phyloP scores from a whole-genome alignment of 2,113 vertebrate genomes.

The Pterocles orientalis region DNA sequence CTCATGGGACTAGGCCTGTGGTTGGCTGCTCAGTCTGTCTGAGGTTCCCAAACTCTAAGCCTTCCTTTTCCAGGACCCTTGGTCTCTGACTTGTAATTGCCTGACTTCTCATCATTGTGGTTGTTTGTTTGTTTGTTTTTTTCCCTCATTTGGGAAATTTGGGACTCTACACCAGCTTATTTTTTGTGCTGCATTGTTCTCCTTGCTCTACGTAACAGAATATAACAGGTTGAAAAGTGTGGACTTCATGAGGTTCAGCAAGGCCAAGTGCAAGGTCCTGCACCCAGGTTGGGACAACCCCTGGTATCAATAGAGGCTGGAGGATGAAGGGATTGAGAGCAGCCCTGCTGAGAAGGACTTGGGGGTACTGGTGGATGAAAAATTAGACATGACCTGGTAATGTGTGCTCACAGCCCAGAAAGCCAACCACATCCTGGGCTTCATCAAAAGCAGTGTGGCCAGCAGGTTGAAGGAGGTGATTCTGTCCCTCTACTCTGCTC shows the following conservation, averaged over 20 bases:
- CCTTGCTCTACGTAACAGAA: not conserved
- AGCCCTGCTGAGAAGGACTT: too few relatives aligned
- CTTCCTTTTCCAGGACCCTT: not conserved
- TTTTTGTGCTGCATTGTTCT: not conserved
- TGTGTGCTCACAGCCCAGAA: too few relatives aligned
- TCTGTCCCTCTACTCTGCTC: too few relatives aligned
- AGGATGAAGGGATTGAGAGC: too few relatives aligned
- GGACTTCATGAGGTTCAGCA: not conserved
- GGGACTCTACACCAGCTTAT: accelerated
- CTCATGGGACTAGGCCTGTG: not conserved
- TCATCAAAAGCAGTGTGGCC: too few relatives aligned
- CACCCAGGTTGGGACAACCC: too few relatives aligned
- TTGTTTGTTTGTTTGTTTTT: not conserved
- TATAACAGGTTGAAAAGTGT: not conserved
- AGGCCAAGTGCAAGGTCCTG: not conserved
- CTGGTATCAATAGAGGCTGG: too few relatives aligned
- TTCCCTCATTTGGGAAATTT: not conserved
- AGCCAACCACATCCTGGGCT: too few relatives aligned
- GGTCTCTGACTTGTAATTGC: not conserved
- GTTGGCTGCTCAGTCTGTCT: not conserved
- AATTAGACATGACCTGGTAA: too few relatives aligned
- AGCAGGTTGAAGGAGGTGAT: too few relatives aligned
- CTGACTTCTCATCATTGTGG: not conserved
- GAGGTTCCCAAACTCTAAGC: not conserved
- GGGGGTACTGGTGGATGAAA: too few relatives aligned